Percentiles rank a stretch among this genome's conserved stretches.
phyloP scores from a whole-genome alignment of 2,113 vertebrate genomes.

The Mirza zaza region DNA sequence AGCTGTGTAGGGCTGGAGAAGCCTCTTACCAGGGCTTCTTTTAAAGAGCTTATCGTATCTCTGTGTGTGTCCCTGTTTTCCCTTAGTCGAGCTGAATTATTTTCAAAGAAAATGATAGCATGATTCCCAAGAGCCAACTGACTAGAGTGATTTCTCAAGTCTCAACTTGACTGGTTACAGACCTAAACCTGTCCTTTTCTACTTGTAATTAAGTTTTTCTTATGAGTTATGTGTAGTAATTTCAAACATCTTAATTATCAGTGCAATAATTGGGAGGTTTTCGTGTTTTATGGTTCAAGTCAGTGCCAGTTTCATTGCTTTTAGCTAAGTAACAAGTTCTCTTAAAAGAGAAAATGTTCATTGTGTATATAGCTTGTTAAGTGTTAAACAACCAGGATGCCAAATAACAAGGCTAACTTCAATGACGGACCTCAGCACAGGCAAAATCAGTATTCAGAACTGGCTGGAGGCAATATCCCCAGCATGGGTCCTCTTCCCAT shows the following conservation, averaged over 20 bases:
- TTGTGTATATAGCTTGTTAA: not conserved
- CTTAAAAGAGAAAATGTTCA: conserved; percentile 20
- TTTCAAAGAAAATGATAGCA: conserved; percentile 50
- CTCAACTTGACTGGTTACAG: conserved; percentile 48
- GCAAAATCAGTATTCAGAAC: not conserved
- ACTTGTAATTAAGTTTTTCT: conserved; percentile 72
- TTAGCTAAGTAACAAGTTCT: conserved; percentile 50
- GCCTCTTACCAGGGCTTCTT: not conserved
- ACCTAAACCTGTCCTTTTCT: conserved; percentile 65
- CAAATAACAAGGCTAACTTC: not conserved
- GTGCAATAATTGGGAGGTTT: conserved; percentile 63
- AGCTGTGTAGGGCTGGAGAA: fast-evolving
- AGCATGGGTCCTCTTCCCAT: not conserved
- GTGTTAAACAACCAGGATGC: not conserved
- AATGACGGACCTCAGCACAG: not conserved
- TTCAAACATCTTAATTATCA: conserved; percentile 76
- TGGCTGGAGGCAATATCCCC: not conserved
- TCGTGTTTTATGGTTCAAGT: conserved; percentile 71
- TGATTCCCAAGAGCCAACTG: conserved; percentile 28
- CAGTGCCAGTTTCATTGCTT: conserved; percentile 65
- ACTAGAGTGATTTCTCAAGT: conserved; percentile 59
- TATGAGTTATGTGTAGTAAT: conserved; percentile 62
- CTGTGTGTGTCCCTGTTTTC: not conserved
- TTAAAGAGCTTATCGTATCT: not conserved
- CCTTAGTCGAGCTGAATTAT: conserved; percentile 23